Evolutionary conservation across 2,888 invertebrate genomes (phyloP).

Genomic region (Dendrolimus houi): DNA sequence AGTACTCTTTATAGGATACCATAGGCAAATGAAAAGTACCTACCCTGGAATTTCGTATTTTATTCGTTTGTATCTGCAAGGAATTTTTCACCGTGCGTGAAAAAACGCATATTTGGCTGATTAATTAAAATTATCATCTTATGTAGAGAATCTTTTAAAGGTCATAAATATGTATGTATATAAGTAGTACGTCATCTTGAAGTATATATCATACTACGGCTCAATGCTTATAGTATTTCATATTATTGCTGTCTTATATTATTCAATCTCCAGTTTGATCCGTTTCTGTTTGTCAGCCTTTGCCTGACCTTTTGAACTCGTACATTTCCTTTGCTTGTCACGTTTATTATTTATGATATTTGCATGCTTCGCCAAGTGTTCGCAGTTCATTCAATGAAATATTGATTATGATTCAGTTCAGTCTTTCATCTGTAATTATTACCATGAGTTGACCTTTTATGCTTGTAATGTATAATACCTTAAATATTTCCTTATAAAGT

Average conservation of each 20-base stretch:
- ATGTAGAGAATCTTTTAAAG: no score
- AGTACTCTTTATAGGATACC: no score
- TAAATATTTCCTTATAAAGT: neutral
- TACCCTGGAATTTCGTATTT: no score
- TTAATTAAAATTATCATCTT: no score
- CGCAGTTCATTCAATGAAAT: slow-evolving; percentile 31
- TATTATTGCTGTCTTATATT: neutral
- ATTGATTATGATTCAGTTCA: slow-evolving; percentile 16
- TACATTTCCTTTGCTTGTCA: neutral
- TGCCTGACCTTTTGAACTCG: neutral
- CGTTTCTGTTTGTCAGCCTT: neutral
- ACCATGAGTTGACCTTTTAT: neutral
- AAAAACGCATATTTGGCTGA: no score
- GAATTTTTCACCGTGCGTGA: no score
- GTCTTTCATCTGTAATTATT: neutral
- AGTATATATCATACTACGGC: neutral
- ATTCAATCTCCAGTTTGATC: neutral
- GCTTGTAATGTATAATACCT: neutral
- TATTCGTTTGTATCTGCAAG: no score
- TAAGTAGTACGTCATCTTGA: no score
- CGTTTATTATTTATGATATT: slow-evolving; percentile 29
- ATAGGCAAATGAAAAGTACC: no score
- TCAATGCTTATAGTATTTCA: neutral
- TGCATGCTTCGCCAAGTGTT: slow-evolving; percentile 18
- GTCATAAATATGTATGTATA: no score